Conservation (phyloP, 2,113 vertebrate genomes). For the Corythornis vintsioides region DNA sequence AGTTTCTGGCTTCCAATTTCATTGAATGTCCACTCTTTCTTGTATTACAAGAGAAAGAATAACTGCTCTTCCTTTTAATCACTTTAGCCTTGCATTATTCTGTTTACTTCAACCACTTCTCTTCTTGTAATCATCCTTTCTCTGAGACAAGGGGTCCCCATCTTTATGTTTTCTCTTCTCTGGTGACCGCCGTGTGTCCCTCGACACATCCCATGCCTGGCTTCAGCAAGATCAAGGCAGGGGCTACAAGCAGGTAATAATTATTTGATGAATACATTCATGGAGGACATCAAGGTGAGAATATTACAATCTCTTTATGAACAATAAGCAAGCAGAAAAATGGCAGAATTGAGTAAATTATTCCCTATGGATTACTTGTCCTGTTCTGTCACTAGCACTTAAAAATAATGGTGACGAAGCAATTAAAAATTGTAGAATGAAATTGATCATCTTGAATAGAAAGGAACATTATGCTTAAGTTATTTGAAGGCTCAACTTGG, state of each 20-base stretch:
- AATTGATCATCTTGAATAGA: neutral
- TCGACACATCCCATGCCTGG: neutral
- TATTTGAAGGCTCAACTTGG: neutral
- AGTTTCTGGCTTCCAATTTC: neutral
- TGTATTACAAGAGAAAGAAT: neutral
- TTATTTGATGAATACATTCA: neutral
- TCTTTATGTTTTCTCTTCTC: neutral
- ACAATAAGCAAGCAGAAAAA: neutral
- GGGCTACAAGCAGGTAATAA: neutral
- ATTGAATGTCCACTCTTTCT: neutral
- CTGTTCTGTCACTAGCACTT: neutral
- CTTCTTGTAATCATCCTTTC: neutral
- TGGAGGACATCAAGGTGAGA: neutral
- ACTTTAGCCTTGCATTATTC: neutral
- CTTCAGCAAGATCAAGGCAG: neutral
- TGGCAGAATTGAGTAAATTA: neutral
- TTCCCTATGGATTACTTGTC: neutral
- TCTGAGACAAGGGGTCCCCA: neutral
- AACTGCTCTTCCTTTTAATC: neutral
- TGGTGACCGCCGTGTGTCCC: accelerated
- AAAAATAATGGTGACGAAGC: neutral
- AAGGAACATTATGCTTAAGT: neutral
- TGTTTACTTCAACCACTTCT: neutral
- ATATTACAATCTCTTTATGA: neutral
- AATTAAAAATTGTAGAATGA: neutral